Evolutionary conservation across 1,140 invertebrate genomes (phyloP).

Genomic region (Zelostemma sp.): DNA sequence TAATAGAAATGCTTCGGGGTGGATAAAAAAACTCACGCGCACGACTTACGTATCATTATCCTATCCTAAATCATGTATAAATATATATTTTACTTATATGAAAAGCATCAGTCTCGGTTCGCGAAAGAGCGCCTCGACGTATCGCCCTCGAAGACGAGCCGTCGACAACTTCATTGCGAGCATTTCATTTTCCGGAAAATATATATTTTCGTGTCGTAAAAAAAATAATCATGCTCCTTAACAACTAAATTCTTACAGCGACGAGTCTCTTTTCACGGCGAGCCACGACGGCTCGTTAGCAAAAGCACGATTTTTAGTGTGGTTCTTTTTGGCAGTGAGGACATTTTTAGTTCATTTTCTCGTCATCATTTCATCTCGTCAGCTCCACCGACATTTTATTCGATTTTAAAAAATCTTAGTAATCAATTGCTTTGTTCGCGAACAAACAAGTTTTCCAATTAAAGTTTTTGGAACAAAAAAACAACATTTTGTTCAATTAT

Average conservation of each 20-base stretch:
- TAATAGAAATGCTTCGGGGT: background rate
- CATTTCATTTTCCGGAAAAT: constrained; percentile 70
- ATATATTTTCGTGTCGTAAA: constrained; percentile 67
- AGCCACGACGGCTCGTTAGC: constrained; percentile 42
- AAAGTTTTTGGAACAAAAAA: too few species aligned
- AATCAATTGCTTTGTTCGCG: too few species aligned
- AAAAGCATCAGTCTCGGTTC: constrained; percentile 69
- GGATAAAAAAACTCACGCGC: constrained; percentile 21
- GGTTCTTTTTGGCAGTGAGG: constrained; percentile 66
- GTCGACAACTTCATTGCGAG: constrained; percentile 56
- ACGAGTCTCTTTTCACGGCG: constrained; percentile 54
- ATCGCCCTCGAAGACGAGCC: constrained; percentile 29
- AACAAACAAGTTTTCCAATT: too few species aligned
- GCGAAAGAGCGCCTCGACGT: constrained; percentile 50
- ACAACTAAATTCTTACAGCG: constrained; percentile 68
- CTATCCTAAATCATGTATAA: constrained; percentile 67
- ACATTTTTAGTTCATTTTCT: constrained; percentile 39
- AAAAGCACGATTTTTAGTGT: constrained; percentile 52
- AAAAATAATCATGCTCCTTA: constrained; percentile 69
- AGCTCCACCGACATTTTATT: too few species aligned
- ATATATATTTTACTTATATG: constrained; percentile 71
- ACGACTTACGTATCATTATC: constrained; percentile 56
- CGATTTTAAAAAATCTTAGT: too few species aligned
- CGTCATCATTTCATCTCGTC: too few species aligned
- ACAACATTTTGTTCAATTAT: too few species aligned